phyloP scores from a whole-genome alignment of 2,888 invertebrate species.

The Hydrotaea cyrtoneurina region DNA sequence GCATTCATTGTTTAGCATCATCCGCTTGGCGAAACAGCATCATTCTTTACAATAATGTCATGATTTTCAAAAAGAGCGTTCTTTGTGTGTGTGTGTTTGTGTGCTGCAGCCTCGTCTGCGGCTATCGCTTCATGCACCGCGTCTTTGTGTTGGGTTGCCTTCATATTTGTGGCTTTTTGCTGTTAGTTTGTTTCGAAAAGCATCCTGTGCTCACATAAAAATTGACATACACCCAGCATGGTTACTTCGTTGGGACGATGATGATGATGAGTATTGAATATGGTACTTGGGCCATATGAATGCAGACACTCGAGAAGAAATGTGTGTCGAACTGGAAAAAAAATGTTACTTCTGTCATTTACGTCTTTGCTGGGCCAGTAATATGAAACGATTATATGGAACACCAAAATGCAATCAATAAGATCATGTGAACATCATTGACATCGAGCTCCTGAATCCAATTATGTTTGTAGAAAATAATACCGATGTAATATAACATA shows the following conservation, averaged over 20 bases:
- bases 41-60: conserved; percentile 66
- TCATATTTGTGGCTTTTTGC: conserved; percentile 26
- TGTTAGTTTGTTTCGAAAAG: conserved; percentile 26
- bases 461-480: too few relatives aligned
- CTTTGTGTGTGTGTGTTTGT: conserved; percentile 47
- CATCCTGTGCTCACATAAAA: conserved; percentile 64
- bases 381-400: too few relatives aligned
- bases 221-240: conserved; percentile 67
- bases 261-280: conserved; percentile 36
- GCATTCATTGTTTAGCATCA: conserved; percentile 63
- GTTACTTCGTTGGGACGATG: conserved; percentile 55
- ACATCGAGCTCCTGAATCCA: too few relatives aligned
- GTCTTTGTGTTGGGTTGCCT: neutral
- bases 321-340: conserved; percentile 7
- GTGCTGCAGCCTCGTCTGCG: conserved; percentile 30
- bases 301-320: neutral
- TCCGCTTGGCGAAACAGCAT: conserved; percentile 49
- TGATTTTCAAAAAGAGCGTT: conserved; percentile 62
- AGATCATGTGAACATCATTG: too few relatives aligned
- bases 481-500: too few relatives aligned
- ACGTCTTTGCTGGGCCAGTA: too few relatives aligned
- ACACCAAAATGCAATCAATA: too few relatives aligned
- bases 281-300: conserved; percentile 33
- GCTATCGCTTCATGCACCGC: conserved; percentile 2
- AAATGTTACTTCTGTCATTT: too few relatives aligned